A percentile compares a stretch with the other conserved stretches of the same genome.
phyloP scores from a whole-genome alignment of 2,113 vertebrate species.

The Salvator merianae region DNA sequence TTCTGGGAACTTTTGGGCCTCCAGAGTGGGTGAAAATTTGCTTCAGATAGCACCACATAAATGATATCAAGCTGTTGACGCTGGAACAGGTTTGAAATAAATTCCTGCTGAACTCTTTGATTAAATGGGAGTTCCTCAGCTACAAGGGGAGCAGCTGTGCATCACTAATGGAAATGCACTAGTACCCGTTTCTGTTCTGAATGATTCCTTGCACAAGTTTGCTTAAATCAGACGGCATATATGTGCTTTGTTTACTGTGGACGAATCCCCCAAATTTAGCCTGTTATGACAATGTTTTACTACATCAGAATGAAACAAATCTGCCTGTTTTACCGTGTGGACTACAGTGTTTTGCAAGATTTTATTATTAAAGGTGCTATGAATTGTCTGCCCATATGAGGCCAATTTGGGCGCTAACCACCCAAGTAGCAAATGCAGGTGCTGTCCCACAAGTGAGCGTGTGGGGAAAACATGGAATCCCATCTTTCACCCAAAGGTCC shows the following conservation, averaged over 20 bases:
- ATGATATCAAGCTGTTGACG: no score
- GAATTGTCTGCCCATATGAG: background rate
- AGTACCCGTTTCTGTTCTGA: background rate
- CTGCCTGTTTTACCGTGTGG: background rate
- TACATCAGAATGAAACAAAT: background rate
- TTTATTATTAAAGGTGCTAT: background rate
- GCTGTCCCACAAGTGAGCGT: no score
- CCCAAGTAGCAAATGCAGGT: no score
- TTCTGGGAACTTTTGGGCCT: no score
- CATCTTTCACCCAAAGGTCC: no score
- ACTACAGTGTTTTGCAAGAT: background rate
- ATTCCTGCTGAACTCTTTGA: background rate
- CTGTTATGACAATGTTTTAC: background rate
- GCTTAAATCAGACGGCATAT: background rate
- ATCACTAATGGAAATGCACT: background rate
- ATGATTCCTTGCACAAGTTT: background rate
- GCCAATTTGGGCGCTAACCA: no score
- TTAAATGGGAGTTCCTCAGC: background rate
- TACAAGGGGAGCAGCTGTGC: background rate
- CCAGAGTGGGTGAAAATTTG: no score
- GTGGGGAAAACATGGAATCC: no score
- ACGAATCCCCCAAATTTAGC: background rate
- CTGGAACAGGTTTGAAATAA: background rate
- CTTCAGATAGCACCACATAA: background rate
- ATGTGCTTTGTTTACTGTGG: background rate